Base-by-base conservation (phyloP, 1,140 invertebrate genomes). In the Eciton burchellii region DNA sequence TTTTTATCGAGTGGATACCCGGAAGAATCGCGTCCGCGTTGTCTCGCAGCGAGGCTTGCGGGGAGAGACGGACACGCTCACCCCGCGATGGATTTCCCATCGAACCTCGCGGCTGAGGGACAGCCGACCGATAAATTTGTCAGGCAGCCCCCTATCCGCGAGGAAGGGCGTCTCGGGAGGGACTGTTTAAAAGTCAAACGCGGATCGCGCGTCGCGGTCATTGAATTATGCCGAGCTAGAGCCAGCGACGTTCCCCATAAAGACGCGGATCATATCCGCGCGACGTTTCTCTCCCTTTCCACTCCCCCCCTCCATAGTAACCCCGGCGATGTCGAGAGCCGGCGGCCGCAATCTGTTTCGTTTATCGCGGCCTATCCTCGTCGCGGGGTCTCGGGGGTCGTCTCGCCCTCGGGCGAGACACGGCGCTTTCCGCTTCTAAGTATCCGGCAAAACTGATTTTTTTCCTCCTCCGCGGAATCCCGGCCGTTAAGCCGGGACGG, bases 371-470 rank as follows among this genome's bases (percentile, higher is more conserved):
- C 3, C 24, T 21, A n/a, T 45, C 57, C 35, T 11, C 24, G 12
- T 59, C 29, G 35, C 12, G 47, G 57, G 29, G 12, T 45, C n/a
- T n/a, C 47, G 19, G 21, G 66, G 19, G 70, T 60, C 56, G 81
- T 81, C 63, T 57, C 12, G 43, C 41, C 54, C 79, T 29, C 66
- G n/a, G 41, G 54, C 56, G 35, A n/a, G n/a, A 73, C 63, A 54
- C 47, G 45, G 11, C n/a, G 54, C 29, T 73, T 79, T 68, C 45
- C 41, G 82, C 66, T 68, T 41, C 62, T 88, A 89, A 89, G 79
- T 84, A 86, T 89, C 87, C 87, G 85, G 62, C 74, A 57, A 83
- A 68, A 88, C n/a, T 83, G 71, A 89, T 87, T 85, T 88, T 83
- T 88, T 68, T 60, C 12, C 29, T 43, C 19, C 24, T 63, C 59